Evolutionary conservation across 2,888 invertebrate genomes (phyloP).

Genomic region (Cryptocheilus praepositus): DNA sequence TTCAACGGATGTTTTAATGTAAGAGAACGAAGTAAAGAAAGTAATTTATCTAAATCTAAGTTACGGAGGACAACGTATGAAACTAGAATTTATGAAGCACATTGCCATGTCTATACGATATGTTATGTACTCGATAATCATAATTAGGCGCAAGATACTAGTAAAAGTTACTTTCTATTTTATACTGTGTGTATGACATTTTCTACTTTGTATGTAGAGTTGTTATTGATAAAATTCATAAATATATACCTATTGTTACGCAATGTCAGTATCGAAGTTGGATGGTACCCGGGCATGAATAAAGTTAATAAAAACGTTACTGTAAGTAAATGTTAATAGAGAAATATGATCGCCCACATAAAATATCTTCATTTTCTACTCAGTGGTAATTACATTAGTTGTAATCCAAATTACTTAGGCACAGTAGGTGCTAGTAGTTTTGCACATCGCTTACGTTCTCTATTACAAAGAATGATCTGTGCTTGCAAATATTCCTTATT

Average conservation of each 20-base stretch:
- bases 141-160: conserved; percentile 27
- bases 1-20: neutral
- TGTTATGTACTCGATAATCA: conserved; percentile 18
- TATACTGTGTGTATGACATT: conserved; percentile 42
- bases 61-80: neutral
- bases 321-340: too few relatives aligned
- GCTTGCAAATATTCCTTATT: too few relatives aligned
- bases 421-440: too few relatives aligned
- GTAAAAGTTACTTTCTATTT: conserved; percentile 47
- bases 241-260: conserved; percentile 41
- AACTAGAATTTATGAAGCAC: neutral
- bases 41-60: neutral
- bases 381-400: too few relatives aligned
- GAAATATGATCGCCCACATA: too few relatives aligned
- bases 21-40: too few relatives aligned
- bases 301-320: too few relatives aligned
- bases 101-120: conserved; percentile 8
- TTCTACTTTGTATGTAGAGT: conserved; percentile 44
- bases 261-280: conserved; percentile 19
- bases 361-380: too few relatives aligned
- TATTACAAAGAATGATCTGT: too few relatives aligned
- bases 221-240: conserved; percentile 37
- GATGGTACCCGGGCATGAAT: neutral
- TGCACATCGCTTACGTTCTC: too few relatives aligned
- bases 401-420: too few relatives aligned